phyloP scores from a whole-genome alignment of 2,797 vertebrate species.

The Carcharodon carcharias region DNA sequence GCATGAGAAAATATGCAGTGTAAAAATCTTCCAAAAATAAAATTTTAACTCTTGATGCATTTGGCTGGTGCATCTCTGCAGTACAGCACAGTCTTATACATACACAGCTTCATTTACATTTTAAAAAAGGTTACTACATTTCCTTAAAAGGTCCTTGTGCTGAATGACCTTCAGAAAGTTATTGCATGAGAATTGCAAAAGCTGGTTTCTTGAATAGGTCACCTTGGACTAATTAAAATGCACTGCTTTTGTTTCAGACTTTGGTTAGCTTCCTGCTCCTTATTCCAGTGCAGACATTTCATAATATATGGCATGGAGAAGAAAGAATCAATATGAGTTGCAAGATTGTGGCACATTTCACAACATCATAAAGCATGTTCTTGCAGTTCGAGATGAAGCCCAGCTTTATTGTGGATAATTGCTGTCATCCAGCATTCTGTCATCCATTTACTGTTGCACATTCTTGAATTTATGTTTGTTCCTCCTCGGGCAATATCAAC shows the following conservation, averaged over 20 bases:
- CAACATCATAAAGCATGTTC: not conserved
- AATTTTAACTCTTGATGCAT: not conserved
- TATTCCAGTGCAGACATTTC: not conserved
- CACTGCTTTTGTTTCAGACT: not conserved
- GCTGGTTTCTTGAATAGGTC: not conserved
- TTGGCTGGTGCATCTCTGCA: not conserved
- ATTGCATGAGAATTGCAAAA: not conserved
- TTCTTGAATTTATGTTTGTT: not conserved
- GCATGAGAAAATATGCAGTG: not conserved
- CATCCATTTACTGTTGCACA: not conserved
- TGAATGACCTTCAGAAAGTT: not conserved
- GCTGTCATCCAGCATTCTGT: not conserved
- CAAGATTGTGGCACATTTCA: not conserved
- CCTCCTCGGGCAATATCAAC: not conserved
- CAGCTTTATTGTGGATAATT: not conserved
- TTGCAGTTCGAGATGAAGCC: not conserved
- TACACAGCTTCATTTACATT: not conserved
- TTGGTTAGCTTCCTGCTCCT: not conserved
- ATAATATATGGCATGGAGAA: not conserved
- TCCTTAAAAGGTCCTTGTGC: not conserved
- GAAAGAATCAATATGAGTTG: not conserved
- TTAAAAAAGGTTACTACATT: not conserved
- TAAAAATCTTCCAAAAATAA: not conserved
- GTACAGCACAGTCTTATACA: not conserved
- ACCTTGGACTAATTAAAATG: constrained; percentile 15